These are phyloP conservation scores for Cydia fagiglandana DNA, from an alignment of 1,140 invertebrate genomes.

Conservation along the genomic window DNA sequence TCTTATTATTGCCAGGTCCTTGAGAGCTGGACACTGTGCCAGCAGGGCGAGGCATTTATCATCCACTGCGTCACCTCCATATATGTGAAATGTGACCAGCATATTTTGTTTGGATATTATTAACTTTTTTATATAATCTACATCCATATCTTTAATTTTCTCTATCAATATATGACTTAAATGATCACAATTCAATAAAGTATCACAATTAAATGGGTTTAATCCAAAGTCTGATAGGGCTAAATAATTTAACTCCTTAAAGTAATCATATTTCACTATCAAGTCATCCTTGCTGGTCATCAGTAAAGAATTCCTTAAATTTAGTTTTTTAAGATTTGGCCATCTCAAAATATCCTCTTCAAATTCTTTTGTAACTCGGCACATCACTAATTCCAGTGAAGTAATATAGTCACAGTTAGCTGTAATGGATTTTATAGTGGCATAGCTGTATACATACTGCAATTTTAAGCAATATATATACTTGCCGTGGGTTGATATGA, in stretches of 20 bases:
- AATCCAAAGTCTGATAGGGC: slow-evolving; percentile 74
- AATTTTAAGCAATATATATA: slow-evolving; percentile 59
- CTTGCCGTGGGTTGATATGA: slow-evolving; percentile 57
- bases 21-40: slow-evolving; percentile 59
- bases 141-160: slow-evolving; percentile 65
- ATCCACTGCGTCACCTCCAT: slow-evolving; percentile 64
- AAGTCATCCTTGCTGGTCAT: slow-evolving; percentile 51
- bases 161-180: slow-evolving; percentile 69
- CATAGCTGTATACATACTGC: slow-evolving; percentile 70
- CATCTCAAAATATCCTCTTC: slow-evolving; percentile 59
- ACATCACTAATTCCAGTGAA: slow-evolving; percentile 69
- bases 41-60: slow-evolving; percentile 61
- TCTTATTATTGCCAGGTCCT: slow-evolving; percentile 68
- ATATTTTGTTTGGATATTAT: slow-evolving; percentile 58
- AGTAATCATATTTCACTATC: slow-evolving; percentile 58
- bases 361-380: slow-evolving; percentile 62
- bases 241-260: slow-evolving; percentile 62
- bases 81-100: slow-evolving; percentile 64
- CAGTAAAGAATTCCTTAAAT: slow-evolving; percentile 64
- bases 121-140: slow-evolving; percentile 62
- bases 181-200: slow-evolving; percentile 60
- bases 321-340: slow-evolving; percentile 64
- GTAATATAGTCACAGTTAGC: slow-evolving; percentile 62
- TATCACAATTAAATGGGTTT: slow-evolving; percentile 57
- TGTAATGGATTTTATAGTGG: slow-evolving; percentile 56